phyloP scores from a whole-genome alignment of 2,113 vertebrate genomes.

The Bufo gargarizans region DNA sequence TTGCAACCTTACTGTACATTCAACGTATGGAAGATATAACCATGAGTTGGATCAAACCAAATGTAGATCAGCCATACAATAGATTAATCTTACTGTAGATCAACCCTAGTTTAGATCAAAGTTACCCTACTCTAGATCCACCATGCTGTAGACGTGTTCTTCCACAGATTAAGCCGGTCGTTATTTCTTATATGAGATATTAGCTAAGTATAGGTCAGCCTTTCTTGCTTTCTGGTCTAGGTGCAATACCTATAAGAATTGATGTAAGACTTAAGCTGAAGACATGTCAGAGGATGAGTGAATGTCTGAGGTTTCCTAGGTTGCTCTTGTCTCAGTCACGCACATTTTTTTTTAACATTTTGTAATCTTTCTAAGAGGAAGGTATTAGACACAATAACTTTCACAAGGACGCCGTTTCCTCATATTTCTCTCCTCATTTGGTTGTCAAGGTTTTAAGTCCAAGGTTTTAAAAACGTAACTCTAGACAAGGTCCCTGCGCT shows the following conservation, averaged over 20 bases:
- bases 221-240: background rate
- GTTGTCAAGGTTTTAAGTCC: slow-evolving; percentile 82
- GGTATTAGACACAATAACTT: slow-evolving; percentile 84
- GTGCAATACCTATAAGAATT: background rate
- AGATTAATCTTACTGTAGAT: background rate
- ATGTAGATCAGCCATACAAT: background rate
- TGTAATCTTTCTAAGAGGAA: slow-evolving; percentile 63
- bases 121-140: background rate
- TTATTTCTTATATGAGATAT: background rate
- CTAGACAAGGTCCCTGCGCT: slow-evolving; percentile 76
- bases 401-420: slow-evolving; percentile 80
- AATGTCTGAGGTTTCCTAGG: background rate
- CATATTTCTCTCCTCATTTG: slow-evolving; percentile 74
- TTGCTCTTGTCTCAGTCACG: background rate
- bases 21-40: no score
- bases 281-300: background rate
- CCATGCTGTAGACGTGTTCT: background rate
- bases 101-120: background rate
- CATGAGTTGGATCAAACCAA: no score
- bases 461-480: slow-evolving; percentile 80
- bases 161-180: background rate
- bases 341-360: slow-evolving; percentile 18
- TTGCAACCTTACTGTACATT: no score
- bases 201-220: background rate
- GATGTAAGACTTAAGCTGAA: background rate